A percentile compares a stretch with the other conserved stretches of the same genome.
Evolutionary conservation across 2,113 vertebrate genomes (phyloP).

Genomic region (Naja naja): DNA sequence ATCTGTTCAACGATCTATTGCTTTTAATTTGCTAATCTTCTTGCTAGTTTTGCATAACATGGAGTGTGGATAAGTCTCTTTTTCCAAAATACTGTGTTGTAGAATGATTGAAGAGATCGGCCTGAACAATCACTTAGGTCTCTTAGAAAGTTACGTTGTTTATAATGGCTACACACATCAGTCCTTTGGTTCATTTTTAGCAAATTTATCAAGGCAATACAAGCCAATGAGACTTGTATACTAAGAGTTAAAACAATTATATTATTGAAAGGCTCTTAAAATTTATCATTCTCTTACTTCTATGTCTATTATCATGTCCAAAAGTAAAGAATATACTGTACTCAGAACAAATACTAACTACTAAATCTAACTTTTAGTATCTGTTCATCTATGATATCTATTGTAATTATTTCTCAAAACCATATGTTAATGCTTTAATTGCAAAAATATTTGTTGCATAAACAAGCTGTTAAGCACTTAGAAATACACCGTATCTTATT

Average conservation of each 20-base stretch:
- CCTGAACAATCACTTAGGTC: background rate
- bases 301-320: background rate
- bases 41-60: background rate
- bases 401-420: constrained; percentile 44
- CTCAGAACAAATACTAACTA: background rate
- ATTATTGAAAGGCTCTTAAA: background rate
- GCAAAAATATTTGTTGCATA: constrained; percentile 38
- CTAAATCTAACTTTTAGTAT: constrained; percentile 33
- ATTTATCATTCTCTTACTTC: background rate
- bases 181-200: background rate
- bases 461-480: constrained; percentile 29
- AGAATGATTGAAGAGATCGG: background rate
- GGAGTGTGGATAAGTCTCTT: background rate
- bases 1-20: background rate
- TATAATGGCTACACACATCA: background rate
- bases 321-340: constrained; percentile 31
- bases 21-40: background rate
- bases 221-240: background rate
- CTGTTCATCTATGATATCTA: constrained; percentile 38
- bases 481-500: constrained; percentile 45
- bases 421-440: constrained; percentile 41
- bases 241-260: background rate
- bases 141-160: background rate
- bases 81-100: background rate
- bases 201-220: background rate